Percentiles rank a stretch among this genome's conserved stretches.
Conservation (phyloP, 2,113 vertebrate genomes). For the Peromyscus polionotus region DNA sequence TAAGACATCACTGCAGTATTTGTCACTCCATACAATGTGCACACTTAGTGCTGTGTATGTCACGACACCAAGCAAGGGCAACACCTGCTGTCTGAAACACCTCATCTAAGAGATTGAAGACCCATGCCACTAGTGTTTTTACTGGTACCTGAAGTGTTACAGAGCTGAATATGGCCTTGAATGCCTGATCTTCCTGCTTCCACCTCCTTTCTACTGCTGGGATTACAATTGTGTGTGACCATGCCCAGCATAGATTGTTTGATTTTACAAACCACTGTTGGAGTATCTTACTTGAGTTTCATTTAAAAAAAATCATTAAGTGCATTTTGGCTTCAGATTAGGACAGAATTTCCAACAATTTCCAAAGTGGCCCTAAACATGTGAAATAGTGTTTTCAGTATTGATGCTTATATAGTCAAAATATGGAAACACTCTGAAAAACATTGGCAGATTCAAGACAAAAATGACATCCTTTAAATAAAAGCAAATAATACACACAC, state of each 20-base stretch:
- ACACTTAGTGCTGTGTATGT: neutral
- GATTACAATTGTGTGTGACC: neutral
- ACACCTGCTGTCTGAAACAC: neutral
- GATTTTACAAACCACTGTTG: neutral
- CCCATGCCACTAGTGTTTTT: neutral
- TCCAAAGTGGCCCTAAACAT: neutral
- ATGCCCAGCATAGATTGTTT: too few relatives aligned
- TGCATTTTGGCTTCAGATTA: neutral
- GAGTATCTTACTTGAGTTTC: too few relatives aligned
- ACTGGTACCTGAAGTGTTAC: neutral
- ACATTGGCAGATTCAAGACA: neutral
- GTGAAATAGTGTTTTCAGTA: neutral
- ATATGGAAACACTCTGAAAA: neutral
- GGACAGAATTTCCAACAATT: neutral
- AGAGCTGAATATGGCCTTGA: neutral
- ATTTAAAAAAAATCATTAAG: neutral
- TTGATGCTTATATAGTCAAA: neutral
- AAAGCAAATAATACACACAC: neutral
- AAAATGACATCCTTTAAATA: neutral
- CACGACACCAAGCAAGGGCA: too few relatives aligned
- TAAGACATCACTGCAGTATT: too few relatives aligned
- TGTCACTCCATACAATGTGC: neutral
- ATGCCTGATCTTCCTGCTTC: neutral
- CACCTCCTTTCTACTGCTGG: neutral
- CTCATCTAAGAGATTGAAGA: neutral